A percentile compares a stretch with the other conserved stretches of the same genome.
Conservation (phyloP, 2,888 invertebrate genomes). For the Cyclophora albipunctata region DNA sequence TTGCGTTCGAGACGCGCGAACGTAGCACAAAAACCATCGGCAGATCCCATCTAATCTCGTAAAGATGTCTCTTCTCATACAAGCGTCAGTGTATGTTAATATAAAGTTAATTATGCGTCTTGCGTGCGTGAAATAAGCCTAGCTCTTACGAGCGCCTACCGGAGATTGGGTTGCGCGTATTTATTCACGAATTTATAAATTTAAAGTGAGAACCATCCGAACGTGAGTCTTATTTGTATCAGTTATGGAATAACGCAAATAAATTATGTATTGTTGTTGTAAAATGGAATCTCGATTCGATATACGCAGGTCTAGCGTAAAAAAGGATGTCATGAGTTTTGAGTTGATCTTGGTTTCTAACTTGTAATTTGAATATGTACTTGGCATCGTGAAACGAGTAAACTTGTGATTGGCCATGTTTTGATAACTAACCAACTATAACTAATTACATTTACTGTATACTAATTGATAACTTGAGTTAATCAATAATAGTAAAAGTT, state of each 20-base stretch:
- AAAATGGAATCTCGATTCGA: too few relatives aligned
- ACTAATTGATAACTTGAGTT: too few relatives aligned
- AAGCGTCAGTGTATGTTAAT: constrained; percentile 45
- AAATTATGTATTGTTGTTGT: constrained; percentile 5
- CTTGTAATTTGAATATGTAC: too few relatives aligned
- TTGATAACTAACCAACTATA: too few relatives aligned
- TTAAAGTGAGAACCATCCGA: constrained; percentile 24
- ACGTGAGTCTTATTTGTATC: constrained; percentile 8
- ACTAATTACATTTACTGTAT: too few relatives aligned
- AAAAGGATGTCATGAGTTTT: too few relatives aligned
- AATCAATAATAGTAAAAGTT: too few relatives aligned
- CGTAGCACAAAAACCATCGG: constrained; percentile 21
- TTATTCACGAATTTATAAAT: constrained; percentile 38
- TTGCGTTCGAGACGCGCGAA: constrained; percentile 8
- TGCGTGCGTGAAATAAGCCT: constrained; percentile 55
- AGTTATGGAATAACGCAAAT: constrained; percentile 4
- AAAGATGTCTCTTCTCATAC: constrained; percentile 21
- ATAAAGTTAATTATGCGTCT: constrained; percentile 66
- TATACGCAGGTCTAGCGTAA: too few relatives aligned
- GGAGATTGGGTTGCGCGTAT: constrained; percentile 38
- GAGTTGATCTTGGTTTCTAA: too few relatives aligned
- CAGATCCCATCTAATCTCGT: constrained; percentile 38
- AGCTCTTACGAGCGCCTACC: constrained; percentile 28
- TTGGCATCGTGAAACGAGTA: too few relatives aligned
- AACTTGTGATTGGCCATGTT: too few relatives aligned